Base-by-base conservation (phyloP, 2,888 invertebrate genomes). In the Meteorus cinctellus region DNA sequence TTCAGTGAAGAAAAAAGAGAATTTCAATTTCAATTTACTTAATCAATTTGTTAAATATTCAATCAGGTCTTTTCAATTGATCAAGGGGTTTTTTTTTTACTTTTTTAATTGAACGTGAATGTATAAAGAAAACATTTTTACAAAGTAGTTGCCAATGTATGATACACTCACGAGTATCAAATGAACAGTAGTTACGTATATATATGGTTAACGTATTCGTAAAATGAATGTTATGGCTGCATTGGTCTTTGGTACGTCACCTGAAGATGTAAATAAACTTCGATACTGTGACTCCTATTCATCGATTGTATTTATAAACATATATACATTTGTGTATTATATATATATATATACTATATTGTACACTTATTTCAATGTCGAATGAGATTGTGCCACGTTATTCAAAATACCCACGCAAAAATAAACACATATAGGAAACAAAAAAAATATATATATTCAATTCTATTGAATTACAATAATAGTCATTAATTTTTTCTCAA, bases 171-270 rank as follows among this genome's bases (percentile, higher is more conserved):
- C 41, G 8, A 41, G 41, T 41, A 10, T 41, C 41, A 3, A 12
- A 62, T 31, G 29, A 62, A 62, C 48, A 48, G 4, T n/a, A 16
- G 48, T 48, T n/a, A 48, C 1, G 16, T 48, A 6, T 48, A 48
- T 14, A 45, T 24, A 24, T 24, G 24, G 24, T 2, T 16, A n/a
- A 4, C 1, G 48, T n/a, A 48, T 48, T 48, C n/a, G 48, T n/a
- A 16, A 60, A 60, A 27, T 77, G 78, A 79, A 80, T 79, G 79
- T 80, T 80, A 79, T 80, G 79, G 72, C 79, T 79, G 74, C 79
- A 70, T 70, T 69, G 76, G 75, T 74, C 76, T 65, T 70, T 55
- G 24, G 55, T 75, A 74, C 70, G 41, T 78, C 74, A 77, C 76
- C 79, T 41, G 36, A 27, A 41, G 75, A 79, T 72, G 78, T 77